A percentile compares a stretch with the other conserved stretches of the same genome.
Evolutionary conservation across 23 tunicate species (phyloP).

Genomic region (Phallusia fumigata): DNA sequence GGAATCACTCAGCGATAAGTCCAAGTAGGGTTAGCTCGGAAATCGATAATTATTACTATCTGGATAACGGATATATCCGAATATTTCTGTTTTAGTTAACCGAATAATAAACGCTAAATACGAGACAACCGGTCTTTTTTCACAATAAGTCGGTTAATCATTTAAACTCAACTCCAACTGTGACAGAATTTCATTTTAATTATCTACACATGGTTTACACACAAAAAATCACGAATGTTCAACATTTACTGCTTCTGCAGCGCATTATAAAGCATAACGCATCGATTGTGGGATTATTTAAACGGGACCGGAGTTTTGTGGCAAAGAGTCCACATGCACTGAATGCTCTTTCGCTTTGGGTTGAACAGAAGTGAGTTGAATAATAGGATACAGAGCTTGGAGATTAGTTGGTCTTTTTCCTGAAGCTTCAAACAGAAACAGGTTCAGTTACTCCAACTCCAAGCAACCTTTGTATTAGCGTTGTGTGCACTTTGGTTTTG

Average conservation of each 20-base stretch:
- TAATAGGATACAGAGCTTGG: slow-evolving; percentile 44
- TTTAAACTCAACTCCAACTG: too few species aligned
- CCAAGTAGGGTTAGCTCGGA: slow-evolving; percentile 19
- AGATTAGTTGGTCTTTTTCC: slow-evolving; percentile 51
- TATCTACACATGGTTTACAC: too few species aligned
- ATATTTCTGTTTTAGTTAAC: slow-evolving; percentile 34
- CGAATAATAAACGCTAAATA: slow-evolving; percentile 15
- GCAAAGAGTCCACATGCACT: slow-evolving; percentile 50
- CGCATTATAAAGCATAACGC: slow-evolving; percentile 37
- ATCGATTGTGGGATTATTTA: slow-evolving; percentile 25
- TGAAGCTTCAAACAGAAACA: slow-evolving; percentile 43
- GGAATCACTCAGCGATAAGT: too few species aligned
- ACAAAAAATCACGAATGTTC: not conserved
- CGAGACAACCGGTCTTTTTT: not conserved
- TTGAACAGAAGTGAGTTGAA: slow-evolving; percentile 57
- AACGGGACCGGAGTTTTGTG: slow-evolving; percentile 31
- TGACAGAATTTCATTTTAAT: too few species aligned
- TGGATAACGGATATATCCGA: too few species aligned
- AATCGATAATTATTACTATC: too few species aligned
- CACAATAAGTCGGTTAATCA: too few species aligned
- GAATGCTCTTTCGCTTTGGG: slow-evolving; percentile 58
- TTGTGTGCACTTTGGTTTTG: slow-evolving; percentile 39
- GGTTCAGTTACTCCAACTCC: slow-evolving; percentile 18
- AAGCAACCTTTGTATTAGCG: slow-evolving; percentile 44
- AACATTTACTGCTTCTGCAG: slow-evolving; percentile 30